Evolutionary conservation across 2,797 vertebrate genomes (phyloP).

Genomic region (Coendou prehensilis): DNA sequence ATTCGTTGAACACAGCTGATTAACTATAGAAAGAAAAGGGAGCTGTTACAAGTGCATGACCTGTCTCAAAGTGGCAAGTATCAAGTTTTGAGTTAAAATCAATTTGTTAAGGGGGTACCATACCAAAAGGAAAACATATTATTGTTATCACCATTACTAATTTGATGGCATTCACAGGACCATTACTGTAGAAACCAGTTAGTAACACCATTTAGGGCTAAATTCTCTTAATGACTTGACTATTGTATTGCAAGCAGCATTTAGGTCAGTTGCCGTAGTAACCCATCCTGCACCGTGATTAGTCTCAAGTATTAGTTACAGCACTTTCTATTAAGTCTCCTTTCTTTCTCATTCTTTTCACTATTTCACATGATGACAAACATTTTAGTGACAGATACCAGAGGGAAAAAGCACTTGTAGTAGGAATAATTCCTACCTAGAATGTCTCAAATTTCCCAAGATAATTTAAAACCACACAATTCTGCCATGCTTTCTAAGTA

Average conservation of each 20-base stretch:
- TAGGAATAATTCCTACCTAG: slow-evolving; percentile 73
- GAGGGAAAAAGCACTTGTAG: slow-evolving; percentile 76
- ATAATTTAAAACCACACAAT: slow-evolving; percentile 77
- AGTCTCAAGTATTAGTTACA: slow-evolving; percentile 85
- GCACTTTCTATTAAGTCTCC: slow-evolving; percentile 77
- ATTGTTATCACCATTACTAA: slow-evolving; percentile 88
- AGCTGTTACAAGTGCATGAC: slow-evolving; percentile 72
- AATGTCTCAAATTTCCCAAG: slow-evolving; percentile 78
- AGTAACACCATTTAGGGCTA: slow-evolving; percentile 82
- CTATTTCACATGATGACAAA: slow-evolving; percentile 69
- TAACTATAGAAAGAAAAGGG: slow-evolving; percentile 90
- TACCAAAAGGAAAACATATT: slow-evolving; percentile 85
- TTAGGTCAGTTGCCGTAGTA: slow-evolving; percentile 73
- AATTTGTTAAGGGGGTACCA: slow-evolving; percentile 81
- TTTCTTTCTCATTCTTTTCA: slow-evolving; percentile 79
- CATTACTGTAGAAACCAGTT: slow-evolving; percentile 85
- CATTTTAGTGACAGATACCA: slow-evolving; percentile 73
- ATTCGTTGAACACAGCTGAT: slow-evolving; percentile 98
- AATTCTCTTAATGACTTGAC: slow-evolving; percentile 82
- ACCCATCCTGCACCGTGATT: slow-evolving; percentile 69
- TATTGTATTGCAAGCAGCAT: slow-evolving; percentile 77
- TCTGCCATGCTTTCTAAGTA: slow-evolving; percentile 72
- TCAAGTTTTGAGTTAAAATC: slow-evolving; percentile 83
- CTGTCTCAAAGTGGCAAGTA: slow-evolving; percentile 51
- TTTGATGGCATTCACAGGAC: slow-evolving; percentile 83